Base-by-base conservation (phyloP, 2,797 vertebrate genomes). In the Paguma larvata region DNA sequence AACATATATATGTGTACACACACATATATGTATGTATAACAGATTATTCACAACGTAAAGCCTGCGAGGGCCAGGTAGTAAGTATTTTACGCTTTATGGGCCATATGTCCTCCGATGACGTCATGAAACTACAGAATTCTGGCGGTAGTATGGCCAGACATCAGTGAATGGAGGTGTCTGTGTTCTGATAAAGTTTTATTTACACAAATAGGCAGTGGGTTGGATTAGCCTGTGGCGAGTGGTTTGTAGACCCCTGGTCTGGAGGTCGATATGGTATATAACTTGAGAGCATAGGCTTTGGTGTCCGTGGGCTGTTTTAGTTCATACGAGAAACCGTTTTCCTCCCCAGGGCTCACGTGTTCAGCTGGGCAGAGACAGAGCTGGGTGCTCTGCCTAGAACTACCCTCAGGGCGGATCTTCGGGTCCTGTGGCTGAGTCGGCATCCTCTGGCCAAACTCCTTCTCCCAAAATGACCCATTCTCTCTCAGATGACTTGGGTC, bases 181-280 rank as follows among this genome's bases (percentile, higher is more conserved):
- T 41, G 14, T 93, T 38, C 12, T 70, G 89, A 70, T 79, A 94
- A 79, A 95, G 75, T 16, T 84, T 85, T 79, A 79, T 85, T 93
- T 87, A 48, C 32, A 70, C 70, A 63, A 73, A 4, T 12, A 21
- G 41, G 11, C 23, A 18, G n/a, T 80, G 44, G 70, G 56, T 41
- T 7, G 8, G 46, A 63, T 73, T 85, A 83, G 27, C 41, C 73
- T 77, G 63, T 48, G 10, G 23, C 13, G 10, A 34, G 59, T 34
- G 23, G 38, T 91, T 77, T 79, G 8, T 5, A 73, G 67, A 48
- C 0, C 2, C 2, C 13, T 46, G 7, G n/a, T 38, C 70, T 44
- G 78, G 27, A 62, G 30, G 7, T 82, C 25, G 30, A 3, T 38
- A 19, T 6, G 38, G 62, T 32, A 3, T 34, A 63, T n/a, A 25